Evolutionary conservation across 2,888 invertebrate species (phyloP).

Genomic region (Netelia virgata): DNA sequence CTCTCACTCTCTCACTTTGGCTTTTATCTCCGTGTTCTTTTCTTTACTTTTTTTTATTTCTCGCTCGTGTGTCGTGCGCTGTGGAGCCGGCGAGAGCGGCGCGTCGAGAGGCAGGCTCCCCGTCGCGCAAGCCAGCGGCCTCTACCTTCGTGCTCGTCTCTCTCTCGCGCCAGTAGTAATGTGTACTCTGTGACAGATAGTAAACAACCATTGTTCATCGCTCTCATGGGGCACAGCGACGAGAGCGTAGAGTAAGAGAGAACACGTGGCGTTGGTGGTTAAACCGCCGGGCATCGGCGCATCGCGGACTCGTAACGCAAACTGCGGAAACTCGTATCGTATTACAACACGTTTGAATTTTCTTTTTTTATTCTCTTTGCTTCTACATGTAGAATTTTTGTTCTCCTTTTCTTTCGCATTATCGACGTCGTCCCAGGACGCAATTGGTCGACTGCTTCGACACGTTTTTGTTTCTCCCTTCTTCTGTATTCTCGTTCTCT

Average conservation of each 20-base stretch:
- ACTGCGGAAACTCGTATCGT: conserved; percentile 14
- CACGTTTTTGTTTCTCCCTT: conserved; percentile 7
- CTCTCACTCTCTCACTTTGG: conserved; percentile 11
- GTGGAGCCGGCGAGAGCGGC: conserved; percentile 41
- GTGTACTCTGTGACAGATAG: conserved; percentile 76
- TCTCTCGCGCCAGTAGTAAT: conserved; percentile 55
- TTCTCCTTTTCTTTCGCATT: background rate
- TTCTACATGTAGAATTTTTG: background rate
- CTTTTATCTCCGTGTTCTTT: background rate
- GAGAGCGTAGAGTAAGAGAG: conserved; percentile 28
- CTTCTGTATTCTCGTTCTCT: background rate
- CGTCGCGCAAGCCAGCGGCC: background rate
- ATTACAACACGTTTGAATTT: background rate
- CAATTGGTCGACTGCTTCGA: conserved; percentile 10
- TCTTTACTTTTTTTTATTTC: conserved; percentile 1
- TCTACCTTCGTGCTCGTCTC: background rate
- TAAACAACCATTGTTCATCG: conserved; percentile 75
- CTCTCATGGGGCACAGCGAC: conserved; percentile 35
- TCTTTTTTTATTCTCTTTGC: background rate
- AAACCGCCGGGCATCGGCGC: conserved; percentile 20
- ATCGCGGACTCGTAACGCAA: conserved; percentile 1
- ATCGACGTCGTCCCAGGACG: background rate
- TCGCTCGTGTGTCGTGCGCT: background rate
- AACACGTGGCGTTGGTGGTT: conserved; percentile 57
- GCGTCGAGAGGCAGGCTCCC: conserved; percentile 15